A percentile compares a stretch with the other conserved stretches of the same genome.
Evolutionary conservation across 2,113 vertebrate species (phyloP).

Genomic region (Xiphias gladius): DNA sequence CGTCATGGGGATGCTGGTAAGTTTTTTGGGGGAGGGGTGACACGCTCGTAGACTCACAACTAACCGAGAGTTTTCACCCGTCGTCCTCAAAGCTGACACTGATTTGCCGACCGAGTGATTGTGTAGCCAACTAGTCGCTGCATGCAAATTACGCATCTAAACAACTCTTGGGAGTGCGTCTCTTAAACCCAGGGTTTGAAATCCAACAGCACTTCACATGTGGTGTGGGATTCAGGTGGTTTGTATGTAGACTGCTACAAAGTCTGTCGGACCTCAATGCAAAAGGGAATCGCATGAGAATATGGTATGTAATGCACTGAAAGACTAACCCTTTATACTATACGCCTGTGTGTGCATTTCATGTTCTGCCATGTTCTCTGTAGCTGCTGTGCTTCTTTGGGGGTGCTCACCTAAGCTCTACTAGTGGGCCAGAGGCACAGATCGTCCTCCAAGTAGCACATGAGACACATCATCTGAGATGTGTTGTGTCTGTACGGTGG

Average conservation of each 20-base stretch:
- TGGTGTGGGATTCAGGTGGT: background rate
- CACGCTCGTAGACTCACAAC: slow-evolving; percentile 53
- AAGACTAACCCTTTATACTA: background rate
- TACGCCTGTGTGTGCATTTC: background rate
- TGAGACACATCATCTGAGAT: background rate
- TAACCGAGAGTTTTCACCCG: slow-evolving; percentile 46
- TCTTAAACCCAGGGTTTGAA: background rate
- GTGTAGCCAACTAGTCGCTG: slow-evolving; percentile 22
- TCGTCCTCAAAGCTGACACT: slow-evolving; percentile 48
- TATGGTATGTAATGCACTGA: slow-evolving; percentile 50
- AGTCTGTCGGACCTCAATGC: slow-evolving; percentile 21
- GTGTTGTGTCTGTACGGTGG: background rate
- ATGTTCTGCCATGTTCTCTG: background rate
- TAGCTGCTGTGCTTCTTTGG: background rate
- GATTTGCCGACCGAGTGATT: slow-evolving; percentile 47
- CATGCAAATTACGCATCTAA: slow-evolving; percentile 50
- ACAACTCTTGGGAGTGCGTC: background rate
- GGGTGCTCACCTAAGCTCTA: background rate
- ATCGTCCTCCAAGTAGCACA: background rate
- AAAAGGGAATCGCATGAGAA: slow-evolving; percentile 18
- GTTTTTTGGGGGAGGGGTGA: slow-evolving; percentile 67
- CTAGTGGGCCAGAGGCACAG: background rate
- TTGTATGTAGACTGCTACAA: background rate
- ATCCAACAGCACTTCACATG: slow-evolving; percentile 16
- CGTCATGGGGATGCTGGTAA: slow-evolving; percentile 98